Conservation (phyloP, 2,113 vertebrate genomes). For the Protobothrops mucrosquamatus region DNA sequence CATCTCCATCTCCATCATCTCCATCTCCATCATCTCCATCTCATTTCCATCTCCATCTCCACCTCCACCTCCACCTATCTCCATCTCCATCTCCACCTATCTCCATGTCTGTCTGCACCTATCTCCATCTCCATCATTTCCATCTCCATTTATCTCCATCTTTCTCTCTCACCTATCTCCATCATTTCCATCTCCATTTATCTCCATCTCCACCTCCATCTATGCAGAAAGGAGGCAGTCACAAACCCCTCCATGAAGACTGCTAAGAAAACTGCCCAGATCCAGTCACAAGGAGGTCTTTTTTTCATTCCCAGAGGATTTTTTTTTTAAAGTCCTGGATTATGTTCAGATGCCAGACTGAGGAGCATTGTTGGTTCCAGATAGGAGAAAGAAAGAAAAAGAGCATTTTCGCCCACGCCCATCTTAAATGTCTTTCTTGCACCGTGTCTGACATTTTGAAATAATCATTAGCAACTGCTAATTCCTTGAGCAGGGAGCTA, state of each 20-base stretch:
- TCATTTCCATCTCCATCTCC: too few relatives aligned
- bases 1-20: too few relatives aligned
- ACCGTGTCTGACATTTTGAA: neutral
- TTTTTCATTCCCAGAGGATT: neutral
- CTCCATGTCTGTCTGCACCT: too few relatives aligned
- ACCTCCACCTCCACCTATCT: too few relatives aligned
- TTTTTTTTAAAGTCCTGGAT: neutral
- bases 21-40: too few relatives aligned
- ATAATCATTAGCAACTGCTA: neutral
- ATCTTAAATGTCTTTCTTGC: neutral
- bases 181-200: too few relatives aligned
- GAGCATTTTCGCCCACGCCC: neutral
- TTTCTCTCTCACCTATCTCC: too few relatives aligned
- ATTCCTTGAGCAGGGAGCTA: neutral
- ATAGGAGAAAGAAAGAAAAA: rapidly evolving
- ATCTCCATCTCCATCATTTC: too few relatives aligned
- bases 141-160: too few relatives aligned
- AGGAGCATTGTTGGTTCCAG: neutral
- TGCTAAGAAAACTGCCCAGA: neutral
- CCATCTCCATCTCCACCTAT: too few relatives aligned
- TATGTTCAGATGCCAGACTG: neutral
- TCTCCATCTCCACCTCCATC: neutral
- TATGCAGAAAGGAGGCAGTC: neutral
- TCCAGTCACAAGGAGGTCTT: neutral
- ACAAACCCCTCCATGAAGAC: neutral